Conservation (phyloP, 2,797 vertebrate genomes). For the Eleutherodactylus coqui region DNA sequence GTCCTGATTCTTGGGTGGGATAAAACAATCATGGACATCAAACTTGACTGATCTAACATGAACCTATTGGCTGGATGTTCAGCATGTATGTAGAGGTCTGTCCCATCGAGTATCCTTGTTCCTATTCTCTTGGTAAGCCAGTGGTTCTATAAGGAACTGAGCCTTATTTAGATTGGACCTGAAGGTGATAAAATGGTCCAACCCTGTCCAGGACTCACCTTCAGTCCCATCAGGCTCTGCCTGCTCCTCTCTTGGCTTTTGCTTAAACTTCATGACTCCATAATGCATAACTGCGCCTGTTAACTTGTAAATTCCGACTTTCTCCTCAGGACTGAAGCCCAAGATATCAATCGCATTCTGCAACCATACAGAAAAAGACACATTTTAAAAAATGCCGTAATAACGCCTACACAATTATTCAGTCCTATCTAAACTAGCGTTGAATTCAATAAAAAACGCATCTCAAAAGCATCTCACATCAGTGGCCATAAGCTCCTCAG, state of each 20-base stretch:
- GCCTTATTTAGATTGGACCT: too few species aligned
- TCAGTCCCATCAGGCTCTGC: slow-evolving; percentile 82
- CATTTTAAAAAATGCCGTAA: background rate
- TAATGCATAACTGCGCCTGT: slow-evolving; percentile 83
- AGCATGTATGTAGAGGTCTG: too few species aligned
- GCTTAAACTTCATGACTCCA: slow-evolving; percentile 85
- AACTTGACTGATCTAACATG: too few species aligned
- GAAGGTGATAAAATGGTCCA: background rate
- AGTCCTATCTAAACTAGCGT: background rate
- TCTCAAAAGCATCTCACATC: slow-evolving; percentile 69
- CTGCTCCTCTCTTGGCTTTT: slow-evolving; percentile 83
- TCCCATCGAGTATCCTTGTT: too few species aligned
- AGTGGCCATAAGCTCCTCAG: slow-evolving; percentile 73
- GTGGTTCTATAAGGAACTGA: too few species aligned
- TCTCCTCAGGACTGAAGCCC: slow-evolving; percentile 82
- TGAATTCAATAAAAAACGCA: background rate
- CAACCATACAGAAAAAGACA: background rate
- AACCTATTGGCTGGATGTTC: too few species aligned
- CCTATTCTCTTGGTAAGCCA: too few species aligned
- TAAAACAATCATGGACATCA: too few species aligned
- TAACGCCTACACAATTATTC: too few species aligned
- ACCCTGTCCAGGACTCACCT: slow-evolving; percentile 69
- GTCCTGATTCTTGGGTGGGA: background rate
- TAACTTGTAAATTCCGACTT: slow-evolving; percentile 81
- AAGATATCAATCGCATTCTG: slow-evolving; percentile 80